phyloP scores from a whole-genome alignment of 2,113 vertebrate genomes.

The Alligator mississippiensis region DNA sequence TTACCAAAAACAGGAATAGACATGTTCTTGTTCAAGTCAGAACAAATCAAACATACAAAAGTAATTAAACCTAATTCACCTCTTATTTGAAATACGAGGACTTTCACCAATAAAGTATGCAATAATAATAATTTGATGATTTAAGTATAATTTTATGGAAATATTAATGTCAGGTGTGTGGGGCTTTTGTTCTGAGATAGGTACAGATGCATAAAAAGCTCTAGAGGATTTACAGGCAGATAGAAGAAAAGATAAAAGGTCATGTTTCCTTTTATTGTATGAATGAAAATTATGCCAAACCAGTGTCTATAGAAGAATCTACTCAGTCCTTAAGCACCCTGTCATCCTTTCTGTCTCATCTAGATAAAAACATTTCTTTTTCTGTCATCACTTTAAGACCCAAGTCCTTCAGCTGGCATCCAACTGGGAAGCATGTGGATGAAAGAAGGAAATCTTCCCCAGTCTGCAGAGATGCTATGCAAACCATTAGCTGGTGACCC shows the following conservation, averaged over 20 bases:
- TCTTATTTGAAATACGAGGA: background rate
- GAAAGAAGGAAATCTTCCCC: fast-evolving
- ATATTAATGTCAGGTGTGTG: constrained; percentile 31
- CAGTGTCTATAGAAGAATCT: background rate
- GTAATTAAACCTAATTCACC: background rate
- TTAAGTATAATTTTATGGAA: background rate
- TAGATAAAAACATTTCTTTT: background rate
- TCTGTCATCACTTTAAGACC: background rate
- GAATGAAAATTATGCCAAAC: no score
- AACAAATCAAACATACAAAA: background rate
- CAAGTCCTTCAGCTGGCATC: fast-evolving
- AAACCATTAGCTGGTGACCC: background rate
- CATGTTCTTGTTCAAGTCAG: background rate
- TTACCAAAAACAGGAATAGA: background rate
- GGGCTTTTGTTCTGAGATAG: constrained; percentile 12
- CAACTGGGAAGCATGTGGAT: background rate
- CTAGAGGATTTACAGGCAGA: constrained; percentile 27
- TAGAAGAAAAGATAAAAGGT: constrained; percentile 46
- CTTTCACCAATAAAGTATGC: background rate
- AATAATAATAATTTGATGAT: background rate
- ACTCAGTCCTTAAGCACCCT: constrained; percentile 16
- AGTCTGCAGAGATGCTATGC: background rate
- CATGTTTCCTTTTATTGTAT: background rate
- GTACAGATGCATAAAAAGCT: constrained; percentile 30
- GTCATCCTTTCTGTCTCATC: background rate